These are phyloP conservation scores for Lithophane leautieri DNA, from an alignment of 2,888 invertebrate genomes.

Conservation along the genomic window DNA sequence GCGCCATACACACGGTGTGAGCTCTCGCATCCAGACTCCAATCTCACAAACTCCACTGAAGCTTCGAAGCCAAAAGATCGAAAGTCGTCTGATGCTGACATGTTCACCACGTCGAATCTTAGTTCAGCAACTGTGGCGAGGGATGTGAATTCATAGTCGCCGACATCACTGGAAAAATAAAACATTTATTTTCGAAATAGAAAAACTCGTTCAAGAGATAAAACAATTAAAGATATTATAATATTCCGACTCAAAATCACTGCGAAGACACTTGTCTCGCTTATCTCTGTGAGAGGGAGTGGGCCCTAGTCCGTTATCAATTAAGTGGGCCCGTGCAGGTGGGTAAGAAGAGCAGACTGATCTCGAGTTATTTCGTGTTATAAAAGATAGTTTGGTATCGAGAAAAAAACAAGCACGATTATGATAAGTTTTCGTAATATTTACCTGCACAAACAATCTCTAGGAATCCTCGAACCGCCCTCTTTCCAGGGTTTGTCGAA, in stretches of 20 bases:
- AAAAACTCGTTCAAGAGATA: no score
- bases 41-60: constrained; percentile 94
- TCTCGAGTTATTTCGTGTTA: background rate
- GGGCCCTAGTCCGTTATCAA: background rate
- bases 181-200: background rate
- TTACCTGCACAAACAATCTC: constrained; percentile 95
- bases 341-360: background rate
- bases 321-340: background rate
- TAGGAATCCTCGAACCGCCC: constrained; percentile 91
- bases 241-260: background rate
- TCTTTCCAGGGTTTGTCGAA: constrained; percentile 94
- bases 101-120: constrained; percentile 94
- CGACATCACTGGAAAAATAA: constrained; percentile 79
- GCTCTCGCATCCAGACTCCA: constrained; percentile 92
- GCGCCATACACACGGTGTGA: constrained; percentile 93
- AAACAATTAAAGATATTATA: background rate
- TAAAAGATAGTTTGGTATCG: no score
- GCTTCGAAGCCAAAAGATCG: constrained; percentile 96
- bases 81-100: constrained; percentile 96
- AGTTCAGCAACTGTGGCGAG: constrained; percentile 94
- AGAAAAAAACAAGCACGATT: background rate
- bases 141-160: constrained; percentile 93
- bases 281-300: background rate
- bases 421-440: background rate
- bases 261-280: no score